These are phyloP conservation scores for Calypte anna DNA, from an alignment of 2,113 vertebrate species.

Conservation along the genomic window DNA sequence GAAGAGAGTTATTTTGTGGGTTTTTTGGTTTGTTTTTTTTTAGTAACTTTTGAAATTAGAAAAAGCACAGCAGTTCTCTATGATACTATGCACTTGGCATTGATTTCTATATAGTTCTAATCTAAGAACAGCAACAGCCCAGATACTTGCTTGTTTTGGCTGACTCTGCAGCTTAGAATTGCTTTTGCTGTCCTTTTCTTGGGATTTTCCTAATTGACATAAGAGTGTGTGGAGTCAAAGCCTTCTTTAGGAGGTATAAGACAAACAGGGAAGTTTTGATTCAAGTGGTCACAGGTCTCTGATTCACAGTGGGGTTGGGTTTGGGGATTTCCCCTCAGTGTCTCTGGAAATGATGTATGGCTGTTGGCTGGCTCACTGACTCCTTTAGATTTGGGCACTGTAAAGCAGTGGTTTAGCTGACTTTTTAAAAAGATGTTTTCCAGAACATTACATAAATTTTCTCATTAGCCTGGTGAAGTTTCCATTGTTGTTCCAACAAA, in stretches of 20 bases:
- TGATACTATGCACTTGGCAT: background rate
- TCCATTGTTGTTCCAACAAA: background rate
- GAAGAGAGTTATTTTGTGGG: background rate
- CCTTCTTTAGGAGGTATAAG: background rate
- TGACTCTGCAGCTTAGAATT: background rate
- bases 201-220: constrained; percentile 43
- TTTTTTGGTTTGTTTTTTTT: background rate
- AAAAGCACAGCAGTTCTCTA: background rate
- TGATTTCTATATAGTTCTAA: background rate
- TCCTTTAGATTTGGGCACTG: background rate
- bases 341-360: background rate
- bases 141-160: background rate
- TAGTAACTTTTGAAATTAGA: background rate
- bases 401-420: background rate
- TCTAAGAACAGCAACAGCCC: background rate
- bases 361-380: background rate
- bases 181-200: background rate
- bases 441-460: background rate
- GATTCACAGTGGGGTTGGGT: background rate
- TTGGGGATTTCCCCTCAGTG: background rate
- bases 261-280: background rate
- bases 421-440: background rate
- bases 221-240: background rate
- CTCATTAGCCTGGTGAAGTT: background rate
- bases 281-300: background rate